Evolutionary conservation across 2,797 vertebrate genomes (phyloP).

Genomic region (Carduelis carduelis): DNA sequence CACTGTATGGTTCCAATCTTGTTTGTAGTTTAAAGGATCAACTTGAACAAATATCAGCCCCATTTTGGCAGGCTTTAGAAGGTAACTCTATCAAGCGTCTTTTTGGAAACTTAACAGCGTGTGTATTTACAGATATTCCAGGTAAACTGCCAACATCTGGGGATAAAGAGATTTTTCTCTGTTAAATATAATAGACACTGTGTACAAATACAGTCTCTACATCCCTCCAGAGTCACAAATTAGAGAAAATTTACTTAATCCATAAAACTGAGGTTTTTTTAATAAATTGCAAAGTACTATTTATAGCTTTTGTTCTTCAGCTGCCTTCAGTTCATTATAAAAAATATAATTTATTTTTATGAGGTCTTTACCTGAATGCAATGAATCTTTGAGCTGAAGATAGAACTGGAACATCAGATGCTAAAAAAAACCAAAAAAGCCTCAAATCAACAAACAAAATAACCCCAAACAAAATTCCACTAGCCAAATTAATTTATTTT

Average conservation of each 20-base stretch:
- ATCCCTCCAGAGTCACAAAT: not conserved
- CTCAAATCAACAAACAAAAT: not conserved
- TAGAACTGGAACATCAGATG: not conserved
- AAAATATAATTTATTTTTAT: not conserved
- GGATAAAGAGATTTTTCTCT: not conserved
- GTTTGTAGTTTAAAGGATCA: not conserved
- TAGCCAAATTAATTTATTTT: not conserved
- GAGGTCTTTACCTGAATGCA: not conserved
- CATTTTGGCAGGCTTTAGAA: not conserved
- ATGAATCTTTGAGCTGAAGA: not conserved
- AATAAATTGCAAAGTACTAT: not conserved
- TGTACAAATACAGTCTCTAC: not conserved
- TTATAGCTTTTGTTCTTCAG: not conserved
- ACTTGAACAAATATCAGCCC: not conserved
- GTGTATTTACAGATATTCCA: not conserved
- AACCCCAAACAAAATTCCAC: not conserved
- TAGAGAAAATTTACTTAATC: not conserved
- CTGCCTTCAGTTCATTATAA: not conserved
- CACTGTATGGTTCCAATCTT: not conserved
- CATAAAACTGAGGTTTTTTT: not conserved
- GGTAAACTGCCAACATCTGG: not conserved
- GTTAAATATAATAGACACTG: not conserved
- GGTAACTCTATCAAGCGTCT: not conserved
- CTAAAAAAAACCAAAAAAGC: fast-evolving
- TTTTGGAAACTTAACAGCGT: not conserved